phyloP scores from a whole-genome alignment of 1,140 invertebrate species.

The Maniola jurtina region DNA sequence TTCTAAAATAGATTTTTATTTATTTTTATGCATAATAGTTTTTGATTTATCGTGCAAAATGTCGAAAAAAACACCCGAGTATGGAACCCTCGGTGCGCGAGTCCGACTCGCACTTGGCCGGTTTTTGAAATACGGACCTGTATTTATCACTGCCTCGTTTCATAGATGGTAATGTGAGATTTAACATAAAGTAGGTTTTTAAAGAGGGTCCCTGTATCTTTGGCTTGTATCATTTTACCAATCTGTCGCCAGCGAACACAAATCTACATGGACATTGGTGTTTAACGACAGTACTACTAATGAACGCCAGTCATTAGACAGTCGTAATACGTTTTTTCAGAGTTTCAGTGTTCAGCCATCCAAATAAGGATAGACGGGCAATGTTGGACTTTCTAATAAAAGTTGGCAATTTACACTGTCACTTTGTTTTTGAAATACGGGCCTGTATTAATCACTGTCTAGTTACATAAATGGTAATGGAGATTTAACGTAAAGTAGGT shows the following conservation, averaged over 20 bases:
- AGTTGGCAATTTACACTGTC: slow-evolving; percentile 54
- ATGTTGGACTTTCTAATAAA: slow-evolving; percentile 57
- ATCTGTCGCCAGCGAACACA: not conserved
- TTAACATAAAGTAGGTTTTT: slow-evolving; percentile 8
- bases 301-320: not conserved
- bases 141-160: slow-evolving; percentile 34
- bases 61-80: too few species aligned
- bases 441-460: slow-evolving; percentile 34
- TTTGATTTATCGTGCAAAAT: too few species aligned
- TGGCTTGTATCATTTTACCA: not conserved
- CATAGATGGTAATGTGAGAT: slow-evolving; percentile 25
- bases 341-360: slow-evolving; percentile 58
- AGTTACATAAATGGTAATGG: slow-evolving; percentile 21
- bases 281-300: too few species aligned
- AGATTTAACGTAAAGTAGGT: slow-evolving; percentile 14
- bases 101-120: too few species aligned
- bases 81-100: too few species aligned
- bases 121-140: slow-evolving; percentile 43
- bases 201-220: slow-evolving; percentile 1
- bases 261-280: not conserved
- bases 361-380: slow-evolving; percentile 44
- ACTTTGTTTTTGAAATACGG: slow-evolving; percentile 53
- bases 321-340: slow-evolving; percentile 61
- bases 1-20: too few species aligned
- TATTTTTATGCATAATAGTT: too few species aligned